Base-by-base conservation (phyloP, 1,140 invertebrate genomes). In the Agrypnia vestita region DNA sequence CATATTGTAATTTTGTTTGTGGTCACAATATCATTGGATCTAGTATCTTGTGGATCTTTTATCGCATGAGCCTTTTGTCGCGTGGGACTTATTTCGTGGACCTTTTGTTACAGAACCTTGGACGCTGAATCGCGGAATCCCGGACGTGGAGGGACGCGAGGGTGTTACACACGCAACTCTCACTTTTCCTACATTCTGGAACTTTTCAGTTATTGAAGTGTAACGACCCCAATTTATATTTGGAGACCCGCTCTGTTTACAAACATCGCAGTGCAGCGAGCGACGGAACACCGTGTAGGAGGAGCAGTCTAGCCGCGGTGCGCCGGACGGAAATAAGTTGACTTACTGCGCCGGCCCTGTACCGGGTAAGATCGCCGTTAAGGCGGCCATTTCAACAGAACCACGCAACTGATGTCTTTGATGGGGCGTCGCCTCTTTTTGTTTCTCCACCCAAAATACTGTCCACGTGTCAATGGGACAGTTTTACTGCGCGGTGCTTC, bases 281-380 rank as follows among this genome's bases (percentile, higher is more conserved):
- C 25, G 13, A 25, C 35, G 61, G 61, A 64, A 64, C 35, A 25
- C 61, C 61, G 6, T 15, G 72, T 74, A 56, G n/a, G n/a, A n/a
- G n/a, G n/a, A n/a, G 44, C n/a, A n/a, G 69, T 15, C 78, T 47
- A 76, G 71, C 53, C 76, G 77, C 80, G 73, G 72, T 71, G 21
- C 77, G 69, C 76, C 51, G 64, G 76, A 82, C 80, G 64, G 73
- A 82, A 82, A 82, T 82, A 82, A 82, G 79, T 82, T 75, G 71
- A 82, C 80, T 82, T 82, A 82, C 80, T 74, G 53, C 46, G 76
- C 64, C 56, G 79, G 80, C 79, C 76, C 69, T 82, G 76, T 81
- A 73, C 76, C 43, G 56, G 72, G 78, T 78, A 81, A 78, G 76
- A 51, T 77, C 17, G 35, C 80, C 80, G 78, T 81, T 81, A 81